phyloP scores from a whole-genome alignment of 35 echinoderm and acorn worm genomes.

The Ptychodera flava region DNA sequence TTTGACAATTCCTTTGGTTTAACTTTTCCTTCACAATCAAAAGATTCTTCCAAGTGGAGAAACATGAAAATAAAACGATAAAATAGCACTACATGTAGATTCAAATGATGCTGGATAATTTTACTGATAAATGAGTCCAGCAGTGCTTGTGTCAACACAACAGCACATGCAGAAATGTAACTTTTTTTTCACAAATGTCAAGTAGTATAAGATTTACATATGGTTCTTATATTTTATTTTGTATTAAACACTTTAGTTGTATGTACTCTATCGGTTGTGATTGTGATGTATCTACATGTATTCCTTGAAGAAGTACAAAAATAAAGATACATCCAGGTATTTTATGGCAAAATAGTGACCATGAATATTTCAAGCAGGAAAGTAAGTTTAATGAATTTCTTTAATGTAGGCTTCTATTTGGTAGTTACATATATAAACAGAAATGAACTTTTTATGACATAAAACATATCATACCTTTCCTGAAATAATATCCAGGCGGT shows the following conservation, averaged over 20 bases:
- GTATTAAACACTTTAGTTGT: neutral
- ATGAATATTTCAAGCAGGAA: neutral
- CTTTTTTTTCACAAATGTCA: too few species aligned
- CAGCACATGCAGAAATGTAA: too few species aligned
- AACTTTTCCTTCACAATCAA: too few species aligned
- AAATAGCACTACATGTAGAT: neutral
- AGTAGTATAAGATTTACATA: neutral
- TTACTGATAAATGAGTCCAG: too few species aligned
- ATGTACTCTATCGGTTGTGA: neutral
- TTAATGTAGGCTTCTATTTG: neutral
- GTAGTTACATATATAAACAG: neutral
- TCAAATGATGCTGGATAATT: neutral
- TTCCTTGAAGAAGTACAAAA: neutral
- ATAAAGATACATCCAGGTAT: too few species aligned
- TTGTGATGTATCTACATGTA: neutral
- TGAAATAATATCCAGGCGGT: constrained; percentile 8
- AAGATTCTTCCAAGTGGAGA: neutral
- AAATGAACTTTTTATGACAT: neutral
- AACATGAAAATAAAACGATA: neutral
- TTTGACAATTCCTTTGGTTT: too few species aligned
- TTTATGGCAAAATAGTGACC: neutral
- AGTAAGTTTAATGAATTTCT: neutral
- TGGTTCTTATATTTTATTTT: neutral
- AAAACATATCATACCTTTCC: constrained; percentile 4
- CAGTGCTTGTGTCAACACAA: too few species aligned